These are phyloP conservation scores for Nyctibius grandis DNA, from an alignment of 2,797 vertebrate genomes.

Conservation along the genomic window DNA sequence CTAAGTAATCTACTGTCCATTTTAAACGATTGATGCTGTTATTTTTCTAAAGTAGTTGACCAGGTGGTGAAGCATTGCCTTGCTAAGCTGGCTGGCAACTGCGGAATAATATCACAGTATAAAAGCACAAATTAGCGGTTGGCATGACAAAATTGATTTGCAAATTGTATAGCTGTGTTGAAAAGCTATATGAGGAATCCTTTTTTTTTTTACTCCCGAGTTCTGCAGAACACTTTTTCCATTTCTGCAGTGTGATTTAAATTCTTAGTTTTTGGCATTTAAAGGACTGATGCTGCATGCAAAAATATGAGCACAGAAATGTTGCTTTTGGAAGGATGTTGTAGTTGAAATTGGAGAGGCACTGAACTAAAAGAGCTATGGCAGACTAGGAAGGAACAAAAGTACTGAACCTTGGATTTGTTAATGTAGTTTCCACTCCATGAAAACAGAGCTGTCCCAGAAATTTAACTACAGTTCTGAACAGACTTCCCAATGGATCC, in stretches of 20 bases:
- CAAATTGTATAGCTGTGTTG: background rate
- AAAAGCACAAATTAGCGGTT: background rate
- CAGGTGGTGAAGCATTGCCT: background rate
- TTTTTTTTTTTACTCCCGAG: fast-evolving
- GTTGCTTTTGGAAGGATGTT: slow-evolving; percentile 22
- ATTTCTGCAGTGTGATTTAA: background rate
- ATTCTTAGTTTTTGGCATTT: background rate
- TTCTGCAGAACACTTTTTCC: background rate
- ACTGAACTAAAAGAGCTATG: background rate
- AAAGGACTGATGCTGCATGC: background rate
- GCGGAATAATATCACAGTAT: background rate
- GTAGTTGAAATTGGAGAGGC: background rate
- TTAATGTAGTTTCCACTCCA: slow-evolving; percentile 1
- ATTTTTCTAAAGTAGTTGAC: background rate
- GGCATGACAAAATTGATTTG: background rate
- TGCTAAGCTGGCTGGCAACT: background rate
- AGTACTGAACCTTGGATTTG: background rate
- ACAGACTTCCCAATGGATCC: background rate
- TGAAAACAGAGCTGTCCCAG: slow-evolving; percentile 12
- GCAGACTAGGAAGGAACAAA: background rate
- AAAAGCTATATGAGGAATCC: background rate
- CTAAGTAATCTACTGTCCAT: background rate
- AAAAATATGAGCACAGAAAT: background rate
- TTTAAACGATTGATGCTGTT: background rate
- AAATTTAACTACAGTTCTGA: slow-evolving; percentile 30